phyloP scores from a whole-genome alignment of 2,888 invertebrate genomes.

The Augiades crinisus region DNA sequence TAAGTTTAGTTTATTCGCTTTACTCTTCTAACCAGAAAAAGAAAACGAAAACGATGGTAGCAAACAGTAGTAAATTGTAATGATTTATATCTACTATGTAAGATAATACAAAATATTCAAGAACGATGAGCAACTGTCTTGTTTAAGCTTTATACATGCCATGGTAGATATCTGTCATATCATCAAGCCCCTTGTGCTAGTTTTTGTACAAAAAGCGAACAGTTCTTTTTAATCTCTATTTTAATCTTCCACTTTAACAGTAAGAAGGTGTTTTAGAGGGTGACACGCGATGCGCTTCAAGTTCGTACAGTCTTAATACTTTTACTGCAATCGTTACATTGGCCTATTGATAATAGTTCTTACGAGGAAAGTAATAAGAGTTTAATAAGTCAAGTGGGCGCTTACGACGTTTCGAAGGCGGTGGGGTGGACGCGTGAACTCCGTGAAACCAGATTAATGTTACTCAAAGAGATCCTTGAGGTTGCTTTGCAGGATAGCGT shows the following conservation, averaged over 20 bases:
- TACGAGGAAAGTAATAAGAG: background rate
- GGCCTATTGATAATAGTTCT: constrained; percentile 1
- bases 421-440: constrained; percentile 31
- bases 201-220: constrained; percentile 10
- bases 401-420: constrained; percentile 28
- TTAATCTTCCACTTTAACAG: constrained; percentile 28
- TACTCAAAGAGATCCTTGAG: constrained; percentile 72
- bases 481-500: constrained; percentile 59
- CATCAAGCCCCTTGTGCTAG: background rate
- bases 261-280: constrained; percentile 28
- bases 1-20: no score
- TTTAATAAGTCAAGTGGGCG: background rate
- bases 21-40: no score
- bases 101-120: no score
- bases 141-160: background rate
- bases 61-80: no score
- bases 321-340: constrained; percentile 22
- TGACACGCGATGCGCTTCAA: constrained; percentile 30
- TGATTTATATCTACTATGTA: no score
- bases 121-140: no score
- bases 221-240: constrained; percentile 19
- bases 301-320: constrained; percentile 29
- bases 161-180: background rate
- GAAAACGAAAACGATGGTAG: no score
- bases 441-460: constrained; percentile 72